Evolutionary conservation across 2,888 invertebrate genomes (phyloP), one percentile per base, ranked within the genome.

Genomic region (Artemia sinica): DNA sequence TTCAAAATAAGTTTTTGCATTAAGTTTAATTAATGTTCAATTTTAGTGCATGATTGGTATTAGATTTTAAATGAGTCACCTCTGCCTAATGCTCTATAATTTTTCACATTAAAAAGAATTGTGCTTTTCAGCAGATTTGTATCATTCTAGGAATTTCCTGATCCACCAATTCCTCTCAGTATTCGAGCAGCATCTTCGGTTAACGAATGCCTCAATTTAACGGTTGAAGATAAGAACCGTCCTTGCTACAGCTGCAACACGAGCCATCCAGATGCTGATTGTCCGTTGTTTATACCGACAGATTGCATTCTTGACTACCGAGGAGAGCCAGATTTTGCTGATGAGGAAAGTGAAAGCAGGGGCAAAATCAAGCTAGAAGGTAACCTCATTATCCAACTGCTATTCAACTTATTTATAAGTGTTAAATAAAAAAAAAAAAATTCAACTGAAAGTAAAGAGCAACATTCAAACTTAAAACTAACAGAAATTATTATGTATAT

Each of bases 171-270:
- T 14, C 58, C 58, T 6, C 58, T 58, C 6, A 58, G 9, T 58
- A 58, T 58, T 18, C 58, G 58, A 14, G 58, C 58, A 58, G n/a
- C 58, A 58, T n/a, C 14, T 6, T n/a, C n/a, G 18, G 18, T 58
- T 6, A 58, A n/a, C 9, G 58, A 58, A 58, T 58, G 58, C 14
- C 58, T 58, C 58, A 58, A 58, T 18, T 18, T 58, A n/a, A 58
- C 58, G n/a, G 18, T 58, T n/a, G 58, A 58, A 58, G 58, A 58
- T 58, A 58, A 58, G 18, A 58, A 58, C 14, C 58, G 58, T 14
- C n/a, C 58, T 18, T 58, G 58, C 9, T 58, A 58, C 9, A 58
- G 18, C 58, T 58, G 58, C 14, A 58, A 14, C 58, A 14, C 58
- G 58, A 58, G 18, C n/a, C 58, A 58, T 58, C 58, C 58, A 14